These are phyloP conservation scores for Halcyon chelicuti DNA, from an alignment of 2,797 vertebrate species.

Conservation along the genomic window DNA sequence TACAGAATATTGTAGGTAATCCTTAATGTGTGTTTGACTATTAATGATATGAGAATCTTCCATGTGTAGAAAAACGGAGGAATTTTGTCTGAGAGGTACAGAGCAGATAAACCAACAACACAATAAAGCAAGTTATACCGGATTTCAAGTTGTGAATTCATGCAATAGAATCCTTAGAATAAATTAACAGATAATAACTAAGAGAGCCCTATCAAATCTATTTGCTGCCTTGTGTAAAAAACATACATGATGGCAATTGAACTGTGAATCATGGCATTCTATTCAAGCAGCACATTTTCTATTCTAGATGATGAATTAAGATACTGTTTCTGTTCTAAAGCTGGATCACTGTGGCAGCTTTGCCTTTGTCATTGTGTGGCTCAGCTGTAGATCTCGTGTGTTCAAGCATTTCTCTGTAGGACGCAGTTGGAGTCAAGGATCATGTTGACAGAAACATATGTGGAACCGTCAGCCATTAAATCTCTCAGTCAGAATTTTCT, in stretches of 20 bases:
- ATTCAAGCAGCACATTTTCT: background rate
- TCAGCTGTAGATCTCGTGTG: conserved; percentile 61
- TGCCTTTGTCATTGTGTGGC: conserved; percentile 14
- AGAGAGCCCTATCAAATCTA: background rate
- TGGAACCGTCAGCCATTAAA: conserved; percentile 31
- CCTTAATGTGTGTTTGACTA: background rate
- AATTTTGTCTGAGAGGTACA: background rate
- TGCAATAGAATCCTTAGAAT: background rate
- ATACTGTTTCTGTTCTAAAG: conserved; percentile 45
- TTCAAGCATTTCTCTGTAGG: conserved; percentile 43
- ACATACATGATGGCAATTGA: background rate
- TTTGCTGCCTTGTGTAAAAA: background rate
- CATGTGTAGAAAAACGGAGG: background rate
- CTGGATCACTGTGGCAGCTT: conserved; percentile 34
- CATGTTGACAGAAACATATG: conserved; percentile 67
- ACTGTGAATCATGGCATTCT: background rate
- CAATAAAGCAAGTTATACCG: background rate
- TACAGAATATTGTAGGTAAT: background rate
- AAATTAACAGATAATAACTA: background rate
- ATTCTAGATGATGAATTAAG: conserved; percentile 31
- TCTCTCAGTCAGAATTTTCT: conserved; percentile 44
- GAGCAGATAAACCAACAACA: background rate
- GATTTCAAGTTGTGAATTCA: background rate
- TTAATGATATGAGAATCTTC: background rate
- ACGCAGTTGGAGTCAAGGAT: conserved; percentile 56